phyloP scores from a whole-genome alignment of 2,888 invertebrate species.

The Ceriagrion tenellum region DNA sequence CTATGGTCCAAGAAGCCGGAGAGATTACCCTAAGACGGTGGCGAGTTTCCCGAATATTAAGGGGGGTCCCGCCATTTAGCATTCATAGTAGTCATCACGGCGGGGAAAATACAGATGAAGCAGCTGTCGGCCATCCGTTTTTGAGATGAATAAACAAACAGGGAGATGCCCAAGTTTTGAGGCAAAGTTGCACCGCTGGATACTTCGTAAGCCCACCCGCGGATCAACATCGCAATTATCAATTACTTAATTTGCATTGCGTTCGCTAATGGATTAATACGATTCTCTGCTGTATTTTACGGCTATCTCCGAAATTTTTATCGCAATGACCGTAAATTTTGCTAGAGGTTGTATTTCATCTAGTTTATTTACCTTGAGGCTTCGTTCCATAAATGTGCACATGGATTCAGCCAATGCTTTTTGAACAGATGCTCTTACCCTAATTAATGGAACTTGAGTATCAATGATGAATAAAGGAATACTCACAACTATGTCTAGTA shows the following conservation, averaged over 20 bases:
- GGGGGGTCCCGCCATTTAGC: constrained; percentile 16
- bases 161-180: background rate
- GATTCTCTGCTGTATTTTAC: background rate
- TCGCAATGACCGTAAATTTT: background rate
- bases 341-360: background rate
- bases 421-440: background rate
- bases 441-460: background rate
- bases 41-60: constrained; percentile 20
- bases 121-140: constrained; percentile 33
- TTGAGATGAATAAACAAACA: constrained; percentile 35
- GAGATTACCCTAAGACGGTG: constrained; percentile 27
- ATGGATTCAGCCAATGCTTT: background rate
- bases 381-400: background rate
- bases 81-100: constrained; percentile 27
- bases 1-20: constrained; percentile 38
- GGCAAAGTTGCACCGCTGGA: background rate
- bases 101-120: constrained; percentile 36
- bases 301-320: background rate
- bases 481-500: background rate
- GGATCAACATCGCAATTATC: constrained; percentile 2
- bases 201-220: background rate
- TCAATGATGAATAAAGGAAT: background rate
- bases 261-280: constrained; percentile 1
- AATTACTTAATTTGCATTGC: constrained; percentile 15
- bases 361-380: background rate